Evolutionary conservation across 1,140 invertebrate species (phyloP), one percentile per base, ranked within the genome.

Genomic region (Galleria mellonella): DNA sequence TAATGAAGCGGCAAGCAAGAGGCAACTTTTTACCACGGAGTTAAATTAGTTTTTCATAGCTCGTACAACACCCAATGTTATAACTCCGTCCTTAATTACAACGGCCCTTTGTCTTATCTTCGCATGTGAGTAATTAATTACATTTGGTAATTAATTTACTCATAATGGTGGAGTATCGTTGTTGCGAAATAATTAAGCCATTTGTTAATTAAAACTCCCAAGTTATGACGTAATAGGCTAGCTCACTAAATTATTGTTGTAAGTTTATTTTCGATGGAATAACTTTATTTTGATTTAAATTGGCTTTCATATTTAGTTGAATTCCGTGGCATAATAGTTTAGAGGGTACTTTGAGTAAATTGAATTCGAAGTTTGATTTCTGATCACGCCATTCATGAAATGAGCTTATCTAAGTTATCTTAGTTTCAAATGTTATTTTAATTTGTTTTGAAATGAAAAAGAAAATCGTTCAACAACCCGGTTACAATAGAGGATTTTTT

Each of bases 11-110:
- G 17, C 17, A 3, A 6, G 17, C 17, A 23, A 23, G 2, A 3
- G 17, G 17, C 44, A 72, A 72, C 56, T 71, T 77, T 64, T 66
- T 67, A 56, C 62, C 58, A 49, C 61, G 37, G 58, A 72, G 64
- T 74, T 72, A 72, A 78, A 78, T 76, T 72, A 76, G 68, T 75
- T 78, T 72, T 73, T 78, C 70, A 71, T 65, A 65, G 60, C 55
- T 56, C 35, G 47, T 47, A 55, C 58, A 63, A 47, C 47, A 48
- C 47, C 54, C 52, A 45, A 57, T 60, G 62, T 67, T 69, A 73
- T 70, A 72, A 68, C 57, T 50, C 43, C 58, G 42, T 43, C 53
- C 62, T 62, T 69, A 66, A 72, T 72, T 72, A 68, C 50, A 44
- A 14, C 47, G 48, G 47, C 51, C 68, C 61, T 72, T 72, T 76